These are phyloP conservation scores for Eretmochelys imbricata DNA, from an alignment of 2,113 vertebrate species.

Conservation along the genomic window DNA sequence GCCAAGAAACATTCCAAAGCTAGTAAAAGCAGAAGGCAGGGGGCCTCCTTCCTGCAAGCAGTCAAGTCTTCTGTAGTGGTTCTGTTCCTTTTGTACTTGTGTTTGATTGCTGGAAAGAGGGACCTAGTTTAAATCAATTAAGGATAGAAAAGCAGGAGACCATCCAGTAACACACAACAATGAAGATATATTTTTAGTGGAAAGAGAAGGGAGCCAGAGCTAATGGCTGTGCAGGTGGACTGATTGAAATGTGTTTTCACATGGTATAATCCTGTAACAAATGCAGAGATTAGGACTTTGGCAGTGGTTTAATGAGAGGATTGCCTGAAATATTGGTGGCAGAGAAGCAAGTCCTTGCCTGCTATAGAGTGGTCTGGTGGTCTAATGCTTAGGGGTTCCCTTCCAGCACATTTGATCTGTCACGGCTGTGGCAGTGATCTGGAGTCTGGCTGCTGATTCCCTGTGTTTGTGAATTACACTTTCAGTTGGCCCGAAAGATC, in stretches of 20 bases:
- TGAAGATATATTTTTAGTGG: neutral
- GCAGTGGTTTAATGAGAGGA: neutral
- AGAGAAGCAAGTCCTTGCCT: neutral
- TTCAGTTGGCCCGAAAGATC: neutral
- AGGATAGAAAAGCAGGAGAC: neutral
- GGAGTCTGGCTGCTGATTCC: neutral
- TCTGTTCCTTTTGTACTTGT: neutral
- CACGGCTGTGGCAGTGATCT: neutral
- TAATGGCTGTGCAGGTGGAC: neutral
- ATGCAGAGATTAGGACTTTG: neutral
- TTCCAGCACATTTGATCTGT: neutral
- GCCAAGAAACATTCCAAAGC: neutral
- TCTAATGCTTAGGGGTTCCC: neutral
- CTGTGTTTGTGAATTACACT: neutral
- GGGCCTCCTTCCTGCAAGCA: neutral
- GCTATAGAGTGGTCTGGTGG: rapidly evolving
- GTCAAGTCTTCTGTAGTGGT: neutral
- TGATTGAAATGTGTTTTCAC: neutral
- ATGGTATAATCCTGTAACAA: neutral
- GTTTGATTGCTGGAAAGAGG: neutral
- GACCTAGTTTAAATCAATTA: neutral
- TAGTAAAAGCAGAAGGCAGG: neutral
- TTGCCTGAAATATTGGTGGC: rapidly evolving
- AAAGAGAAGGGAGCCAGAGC: neutral
- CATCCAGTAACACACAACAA: neutral